Base-by-base conservation (phyloP, 1,140 invertebrate genomes). In the Penaeus vannamei region DNA sequence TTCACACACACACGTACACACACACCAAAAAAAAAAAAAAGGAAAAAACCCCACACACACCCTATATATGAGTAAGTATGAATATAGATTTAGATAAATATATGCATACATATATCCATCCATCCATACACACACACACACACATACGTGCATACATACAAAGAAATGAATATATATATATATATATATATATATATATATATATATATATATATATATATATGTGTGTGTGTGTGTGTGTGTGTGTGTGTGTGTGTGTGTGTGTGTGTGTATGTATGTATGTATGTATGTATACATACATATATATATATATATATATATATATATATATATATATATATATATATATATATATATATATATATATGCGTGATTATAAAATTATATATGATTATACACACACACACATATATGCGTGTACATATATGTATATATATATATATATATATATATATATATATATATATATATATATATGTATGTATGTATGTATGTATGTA, bases 401-500 rank as follows among this genome's bases (percentile, higher is more conserved):
- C 62, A 84, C 62, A 84, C 62, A 64, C 23, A 59, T 82, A 23
- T 82, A 82, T 82, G 8, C 10, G 7, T 82, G 53, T 53, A 23
- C 7, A 53, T 23, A 23, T 46, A 23, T n/a, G n/a, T 23, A 82
- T 82, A 82, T 46, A 82, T 53, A n/a, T 53, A 46, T 46, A 36
- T 82, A 82, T 82, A 82, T 82, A 53, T 82, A 82, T 82, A 82
- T 82, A 82, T 82, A 82, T 82, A 82, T 82, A 82, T 82, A 82
- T 82, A 82, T 82, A 82, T 84, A 62, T 62, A 84, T 84, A 84
- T 84, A 84, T 84, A 64, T 62, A 84, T 84, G 29, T 62, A 84
- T 84, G 62, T 84, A 84, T 84, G 62, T 84, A 84, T 84, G 62
- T 84, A 64, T 84, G 62, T 84, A 84, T 84, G 62, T 84, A 84